Base-by-base conservation (phyloP, 1,140 invertebrate species). In the Armadillidium nasatum region DNA sequence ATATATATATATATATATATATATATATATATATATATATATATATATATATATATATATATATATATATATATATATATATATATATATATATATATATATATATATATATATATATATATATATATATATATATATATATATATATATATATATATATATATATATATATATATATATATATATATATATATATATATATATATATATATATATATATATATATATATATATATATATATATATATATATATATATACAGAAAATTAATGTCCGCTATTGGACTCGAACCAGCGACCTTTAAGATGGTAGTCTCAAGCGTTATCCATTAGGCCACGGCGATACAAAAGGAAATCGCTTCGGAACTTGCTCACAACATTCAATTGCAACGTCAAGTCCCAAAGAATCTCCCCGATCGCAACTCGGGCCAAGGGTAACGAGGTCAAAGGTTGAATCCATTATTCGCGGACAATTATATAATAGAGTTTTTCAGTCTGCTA, bases 111-210 rank as follows among this genome's bases (percentile, higher is more conserved):
- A 19, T 68, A 19, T 68, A 19, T 68, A 11, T 68, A 23, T 68
- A 11, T 68, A 68, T 68, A 19, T 68, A 19, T n/a, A 19, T n/a
- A 19, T 68, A 11, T 15, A 19, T 68, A 19, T 68, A 19, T 68
- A 15, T 68, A 19, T 68, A 19, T 68, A 68, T 68, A 19, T 68
- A 19, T 68, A 19, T n/a, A 19, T 68, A 19, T n/a, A 19, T 68
- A 19, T 68, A 19, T 68, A 19, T 68, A 19, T 68, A 1, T 68
- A 19, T n/a, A 19, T 68, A 19, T 68, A 19, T 19, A 19, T 68
- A 19, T 68, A 68, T 68, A 19, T n/a, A 19, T 68, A 19, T 68
- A 68, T 68, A 68, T 68, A 19, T 68, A 68, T 68, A 19, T 68
- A 19, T 68, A 19, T 68, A 19, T 68, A 19, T 68, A 19, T 68